These are phyloP conservation scores for Agraylea sexmaculata DNA, from an alignment of 1,140 invertebrate genomes.

Conservation along the genomic window DNA sequence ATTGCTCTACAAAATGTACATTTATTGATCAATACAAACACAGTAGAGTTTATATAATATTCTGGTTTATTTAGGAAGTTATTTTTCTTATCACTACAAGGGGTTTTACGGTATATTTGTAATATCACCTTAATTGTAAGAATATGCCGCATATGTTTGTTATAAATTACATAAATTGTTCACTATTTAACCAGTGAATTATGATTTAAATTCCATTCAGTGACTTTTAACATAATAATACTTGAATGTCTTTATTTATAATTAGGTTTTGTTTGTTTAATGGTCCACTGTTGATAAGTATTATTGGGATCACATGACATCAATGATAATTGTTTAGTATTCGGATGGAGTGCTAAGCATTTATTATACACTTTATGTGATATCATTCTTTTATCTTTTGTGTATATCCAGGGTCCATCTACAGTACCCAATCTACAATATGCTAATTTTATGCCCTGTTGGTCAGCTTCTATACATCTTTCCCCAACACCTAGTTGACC, in stretches of 20 bases:
- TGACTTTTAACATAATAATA: neutral
- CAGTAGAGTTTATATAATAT: too few relatives aligned
- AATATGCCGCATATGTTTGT: too few relatives aligned
- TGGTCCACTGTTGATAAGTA: slow-evolving; percentile 80
- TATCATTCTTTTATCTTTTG: slow-evolving; percentile 64
- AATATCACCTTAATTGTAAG: too few relatives aligned
- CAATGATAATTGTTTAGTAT: slow-evolving; percentile 62
- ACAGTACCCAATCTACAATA: slow-evolving; percentile 85
- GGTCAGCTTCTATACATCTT: slow-evolving; percentile 83
- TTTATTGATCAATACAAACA: too few relatives aligned
- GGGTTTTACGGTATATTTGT: too few relatives aligned
- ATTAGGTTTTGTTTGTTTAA: slow-evolving; percentile 62
- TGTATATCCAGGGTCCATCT: slow-evolving; percentile 85
- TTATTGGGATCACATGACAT: slow-evolving; percentile 74
- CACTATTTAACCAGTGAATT: too few relatives aligned
- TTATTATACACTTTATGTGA: slow-evolving; percentile 67
- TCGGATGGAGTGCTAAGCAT: slow-evolving; percentile 77
- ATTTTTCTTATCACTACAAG: too few relatives aligned
- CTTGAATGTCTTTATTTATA: too few relatives aligned
- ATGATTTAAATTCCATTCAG: neutral
- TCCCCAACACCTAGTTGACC: slow-evolving; percentile 94
- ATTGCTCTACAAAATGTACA: too few relatives aligned
- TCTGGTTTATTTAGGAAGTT: too few relatives aligned
- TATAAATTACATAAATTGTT: too few relatives aligned
- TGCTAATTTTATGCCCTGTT: slow-evolving; percentile 71